Conservation (phyloP, 1,140 invertebrate genomes). For the Caligus rogercresseyi region DNA sequence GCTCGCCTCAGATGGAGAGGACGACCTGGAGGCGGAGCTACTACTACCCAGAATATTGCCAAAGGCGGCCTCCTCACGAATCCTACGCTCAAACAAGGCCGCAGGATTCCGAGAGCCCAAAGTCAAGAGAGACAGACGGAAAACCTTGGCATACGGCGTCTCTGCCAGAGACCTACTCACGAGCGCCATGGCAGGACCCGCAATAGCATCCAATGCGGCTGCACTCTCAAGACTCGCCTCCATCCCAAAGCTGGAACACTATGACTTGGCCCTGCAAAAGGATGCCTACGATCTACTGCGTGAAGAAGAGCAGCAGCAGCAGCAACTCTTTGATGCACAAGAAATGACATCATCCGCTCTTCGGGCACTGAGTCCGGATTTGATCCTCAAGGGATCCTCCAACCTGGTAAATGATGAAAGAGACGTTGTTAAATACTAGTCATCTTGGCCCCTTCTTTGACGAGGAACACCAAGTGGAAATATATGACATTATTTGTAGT, state of each 20-base stretch:
- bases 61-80: background rate
- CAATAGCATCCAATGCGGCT: background rate
- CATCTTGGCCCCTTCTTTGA: no score
- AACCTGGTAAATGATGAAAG: no score
- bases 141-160: constrained; percentile 15
- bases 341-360: no score
- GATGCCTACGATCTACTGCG: background rate
- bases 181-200: background rate
- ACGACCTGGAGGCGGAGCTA: background rate
- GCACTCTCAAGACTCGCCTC: background rate
- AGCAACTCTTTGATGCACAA: no score
- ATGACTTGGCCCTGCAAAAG: background rate
- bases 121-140: constrained; percentile 9
- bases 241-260: background rate
- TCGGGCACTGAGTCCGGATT: no score
- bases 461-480: no score
- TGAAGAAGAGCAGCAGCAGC: background rate
- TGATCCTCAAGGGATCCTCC: no score
- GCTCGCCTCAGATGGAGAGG: background rate
- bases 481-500: no score
- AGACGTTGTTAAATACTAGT: no score
- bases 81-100: background rate
- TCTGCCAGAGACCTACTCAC: constrained; percentile 9
- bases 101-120: background rate
- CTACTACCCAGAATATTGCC: no score